Evolutionary conservation across 2,888 invertebrate species (phyloP).

Genomic region (Harpalus rufipes): DNA sequence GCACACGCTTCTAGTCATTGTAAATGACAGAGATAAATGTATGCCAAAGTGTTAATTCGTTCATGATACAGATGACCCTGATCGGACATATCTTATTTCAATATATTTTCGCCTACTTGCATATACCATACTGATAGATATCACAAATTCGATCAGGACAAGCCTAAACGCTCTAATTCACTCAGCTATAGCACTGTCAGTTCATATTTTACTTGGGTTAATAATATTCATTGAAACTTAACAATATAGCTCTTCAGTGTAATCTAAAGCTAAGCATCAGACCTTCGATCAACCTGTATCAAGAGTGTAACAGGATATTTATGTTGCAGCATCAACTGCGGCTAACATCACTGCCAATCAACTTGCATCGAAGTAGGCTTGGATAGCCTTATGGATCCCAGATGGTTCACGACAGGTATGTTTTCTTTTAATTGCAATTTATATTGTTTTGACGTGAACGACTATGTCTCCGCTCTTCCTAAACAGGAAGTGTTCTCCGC

Average conservation of each 20-base stretch:
- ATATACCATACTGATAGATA: too few relatives aligned
- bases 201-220: not conserved
- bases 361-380: constrained; percentile 13
- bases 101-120: too few relatives aligned
- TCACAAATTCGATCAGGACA: too few relatives aligned
- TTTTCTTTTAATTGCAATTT: constrained; percentile 59
- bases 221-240: not conserved
- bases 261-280: not conserved
- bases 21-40: too few relatives aligned
- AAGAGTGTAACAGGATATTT: constrained; percentile 34
- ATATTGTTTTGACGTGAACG: constrained; percentile 59
- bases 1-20: too few relatives aligned
- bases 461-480: constrained; percentile 10
- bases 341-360: constrained; percentile 16
- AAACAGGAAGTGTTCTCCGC: constrained; percentile 57
- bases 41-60: too few relatives aligned
- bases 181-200: too few relatives aligned
- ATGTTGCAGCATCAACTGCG: constrained; percentile 11
- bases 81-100: too few relatives aligned
- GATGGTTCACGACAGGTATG: constrained; percentile 43
- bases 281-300: not conserved
- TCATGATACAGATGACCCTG: too few relatives aligned
- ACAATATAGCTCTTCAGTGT: not conserved
- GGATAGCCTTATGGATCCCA: constrained; percentile 38
- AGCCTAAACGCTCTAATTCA: too few relatives aligned